These are phyloP conservation scores for Tetragnatha montana DNA, from an alignment of 2,888 invertebrate genomes.

Conservation along the genomic window DNA sequence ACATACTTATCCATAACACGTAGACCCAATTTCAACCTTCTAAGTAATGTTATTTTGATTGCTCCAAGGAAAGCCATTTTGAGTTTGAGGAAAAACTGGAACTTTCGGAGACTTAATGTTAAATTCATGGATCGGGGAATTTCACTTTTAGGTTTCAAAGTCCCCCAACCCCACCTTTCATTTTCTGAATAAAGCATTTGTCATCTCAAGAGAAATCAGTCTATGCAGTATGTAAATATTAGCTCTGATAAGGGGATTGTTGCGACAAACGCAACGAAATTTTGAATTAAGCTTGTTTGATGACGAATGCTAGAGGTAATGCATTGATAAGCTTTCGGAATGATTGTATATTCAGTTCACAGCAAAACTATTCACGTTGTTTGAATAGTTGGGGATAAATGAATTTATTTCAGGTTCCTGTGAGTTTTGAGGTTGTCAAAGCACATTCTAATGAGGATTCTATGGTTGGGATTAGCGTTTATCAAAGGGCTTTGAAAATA, in stretches of 20 bases:
- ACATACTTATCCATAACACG: no score
- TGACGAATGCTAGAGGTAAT: not conserved
- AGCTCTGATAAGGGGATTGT: not conserved
- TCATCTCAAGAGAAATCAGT: not conserved
- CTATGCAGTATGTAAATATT: not conserved
- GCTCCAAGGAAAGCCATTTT: conserved; percentile 4
- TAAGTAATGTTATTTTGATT: conserved; percentile 37
- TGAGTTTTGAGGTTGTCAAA: no score
- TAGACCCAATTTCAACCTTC: not conserved
- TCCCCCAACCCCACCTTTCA: not conserved
- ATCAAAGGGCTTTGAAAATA: no score
- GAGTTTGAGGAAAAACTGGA: not conserved
- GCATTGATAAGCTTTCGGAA: not conserved
- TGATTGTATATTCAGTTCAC: not conserved
- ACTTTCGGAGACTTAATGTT: not conserved
- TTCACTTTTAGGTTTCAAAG: not conserved
- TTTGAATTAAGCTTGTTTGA: not conserved
- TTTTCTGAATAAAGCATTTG: not conserved
- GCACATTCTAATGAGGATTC: no score
- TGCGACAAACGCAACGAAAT: not conserved
- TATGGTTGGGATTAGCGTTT: no score
- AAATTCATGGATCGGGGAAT: not conserved
- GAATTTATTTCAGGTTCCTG: no score
- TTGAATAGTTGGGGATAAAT: no score
- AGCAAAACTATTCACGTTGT: not conserved